Conservation (phyloP, 2,113 vertebrate genomes). For the Ptychochromis oligacanthus region DNA sequence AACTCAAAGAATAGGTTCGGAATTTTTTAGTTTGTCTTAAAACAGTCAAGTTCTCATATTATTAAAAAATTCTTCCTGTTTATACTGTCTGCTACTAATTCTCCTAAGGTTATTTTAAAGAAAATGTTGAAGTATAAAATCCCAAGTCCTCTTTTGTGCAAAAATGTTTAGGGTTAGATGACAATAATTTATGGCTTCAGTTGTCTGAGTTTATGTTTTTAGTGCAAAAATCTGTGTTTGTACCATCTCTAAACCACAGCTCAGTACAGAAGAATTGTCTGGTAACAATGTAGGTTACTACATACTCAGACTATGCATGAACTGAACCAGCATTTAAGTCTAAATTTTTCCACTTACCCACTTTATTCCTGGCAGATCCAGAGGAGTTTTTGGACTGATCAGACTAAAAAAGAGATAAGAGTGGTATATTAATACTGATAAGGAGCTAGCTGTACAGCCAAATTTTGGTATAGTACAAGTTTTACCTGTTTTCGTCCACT, state of each 20-base stretch:
- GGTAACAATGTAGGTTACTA: not conserved
- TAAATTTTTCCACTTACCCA: constrained; percentile 67
- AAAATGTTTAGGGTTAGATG: not conserved
- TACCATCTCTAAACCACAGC: not conserved
- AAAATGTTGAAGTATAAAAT: not conserved
- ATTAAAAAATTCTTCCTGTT: not conserved
- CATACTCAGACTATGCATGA: not conserved
- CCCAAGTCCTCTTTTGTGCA: not conserved
- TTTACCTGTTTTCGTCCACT: constrained; percentile 67
- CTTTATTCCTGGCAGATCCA: constrained; percentile 76
- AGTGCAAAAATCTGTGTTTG: not conserved
- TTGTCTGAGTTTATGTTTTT: not conserved
- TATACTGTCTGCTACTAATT: not conserved
- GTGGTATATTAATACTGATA: constrained; percentile 15
- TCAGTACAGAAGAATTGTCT: not conserved
- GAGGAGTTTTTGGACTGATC: constrained; percentile 70
- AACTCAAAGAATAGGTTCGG: not conserved
- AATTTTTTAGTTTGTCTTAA: not conserved
- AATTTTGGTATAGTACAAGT: not conserved
- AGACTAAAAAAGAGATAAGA: constrained; percentile 61
- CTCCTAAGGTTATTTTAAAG: not conserved
- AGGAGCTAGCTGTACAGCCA: not conserved
- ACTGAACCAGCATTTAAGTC: not conserved
- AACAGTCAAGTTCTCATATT: not conserved
- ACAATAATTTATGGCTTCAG: not conserved